These are phyloP conservation scores for Cryptotermes secundus DNA, from an alignment of 1,140 invertebrate species.

Conservation along the genomic window DNA sequence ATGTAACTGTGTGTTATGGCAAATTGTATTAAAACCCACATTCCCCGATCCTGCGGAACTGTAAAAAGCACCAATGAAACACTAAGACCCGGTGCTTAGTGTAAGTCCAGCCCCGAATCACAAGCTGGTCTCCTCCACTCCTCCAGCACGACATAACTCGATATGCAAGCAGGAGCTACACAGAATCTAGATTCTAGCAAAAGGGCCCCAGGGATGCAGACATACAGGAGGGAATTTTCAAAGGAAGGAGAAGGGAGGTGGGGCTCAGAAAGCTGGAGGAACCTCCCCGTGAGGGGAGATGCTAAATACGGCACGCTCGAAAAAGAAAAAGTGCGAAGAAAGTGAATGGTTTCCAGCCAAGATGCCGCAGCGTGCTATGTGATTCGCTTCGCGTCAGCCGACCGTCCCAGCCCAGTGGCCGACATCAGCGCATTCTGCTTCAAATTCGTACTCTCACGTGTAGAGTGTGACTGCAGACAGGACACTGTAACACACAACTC, in stretches of 20 bases:
- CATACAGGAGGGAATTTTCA: slow-evolving; percentile 6
- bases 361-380: not conserved
- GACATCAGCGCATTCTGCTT: too few species aligned
- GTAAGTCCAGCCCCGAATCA: not conserved
- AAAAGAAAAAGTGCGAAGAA: not conserved
- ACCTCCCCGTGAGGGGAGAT: not conserved
- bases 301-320: not conserved
- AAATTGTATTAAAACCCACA: too few species aligned
- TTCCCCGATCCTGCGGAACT: too few species aligned
- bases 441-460: too few species aligned
- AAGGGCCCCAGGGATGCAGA: not conserved
- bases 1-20: too few species aligned
- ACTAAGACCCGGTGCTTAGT: not conserved
- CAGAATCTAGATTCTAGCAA: slow-evolving; percentile 1
- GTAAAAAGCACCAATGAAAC: too few species aligned
- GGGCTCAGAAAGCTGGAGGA: not conserved
- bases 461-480: too few species aligned
- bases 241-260: not conserved
- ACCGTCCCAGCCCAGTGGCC: not conserved
- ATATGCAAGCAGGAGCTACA: not conserved
- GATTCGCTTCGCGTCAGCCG: not conserved
- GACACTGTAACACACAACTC: too few species aligned
- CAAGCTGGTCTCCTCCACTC: not conserved
- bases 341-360: not conserved
- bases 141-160: not conserved